Base-by-base conservation (phyloP, 2,888 invertebrate species). In the Orchestes rusci region DNA sequence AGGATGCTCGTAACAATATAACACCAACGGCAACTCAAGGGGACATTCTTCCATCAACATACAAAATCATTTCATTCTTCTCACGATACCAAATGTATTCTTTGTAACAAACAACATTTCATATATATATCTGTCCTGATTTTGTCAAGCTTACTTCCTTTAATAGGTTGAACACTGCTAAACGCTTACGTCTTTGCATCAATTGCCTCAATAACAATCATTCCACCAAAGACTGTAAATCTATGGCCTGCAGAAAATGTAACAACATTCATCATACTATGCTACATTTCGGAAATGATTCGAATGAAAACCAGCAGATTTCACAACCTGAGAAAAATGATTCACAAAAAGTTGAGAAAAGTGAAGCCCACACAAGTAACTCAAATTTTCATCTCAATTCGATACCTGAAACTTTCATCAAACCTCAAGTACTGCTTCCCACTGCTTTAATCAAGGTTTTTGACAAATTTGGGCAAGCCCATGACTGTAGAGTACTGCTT, bases 151-250 rank as follows among this genome's bases (percentile, higher is more conserved):
- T 31, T 10, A 36, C 28, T 8, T 15, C 44, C 4, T 17, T 35
- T 28, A 18, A 29, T 18, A 39, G 34, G 29, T 19, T 47, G n/a
- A 36, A 28, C 16, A 31, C 28, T 17, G 39, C 35, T 15, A 50
- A 43, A 29, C 37, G 34, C 15, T 27, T 47, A 30, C 34, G 36
- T 2, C 29, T 47, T 2, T 50, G 50, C 15, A 19, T 43, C 20
- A 50, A 50, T 15, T 47, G 50, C 18, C 28, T 50, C 8, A 16
- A 31, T n/a, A 27, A 19, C 8, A 41, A 28, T 19, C 47, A 48
- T 16, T 16, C 16, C 12, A 43, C 39, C n/a, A 40, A 45, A 36
- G 37, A 36, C 19, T 41, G 45, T 29, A 50, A 32, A 36, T 50
- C 43, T 15, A 15, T 30, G 13, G 45, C 39, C 8, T 49, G 49